These are phyloP conservation scores for Aldabrachelys gigantea DNA, from an alignment of 2,113 vertebrate genomes.

Conservation along the genomic window DNA sequence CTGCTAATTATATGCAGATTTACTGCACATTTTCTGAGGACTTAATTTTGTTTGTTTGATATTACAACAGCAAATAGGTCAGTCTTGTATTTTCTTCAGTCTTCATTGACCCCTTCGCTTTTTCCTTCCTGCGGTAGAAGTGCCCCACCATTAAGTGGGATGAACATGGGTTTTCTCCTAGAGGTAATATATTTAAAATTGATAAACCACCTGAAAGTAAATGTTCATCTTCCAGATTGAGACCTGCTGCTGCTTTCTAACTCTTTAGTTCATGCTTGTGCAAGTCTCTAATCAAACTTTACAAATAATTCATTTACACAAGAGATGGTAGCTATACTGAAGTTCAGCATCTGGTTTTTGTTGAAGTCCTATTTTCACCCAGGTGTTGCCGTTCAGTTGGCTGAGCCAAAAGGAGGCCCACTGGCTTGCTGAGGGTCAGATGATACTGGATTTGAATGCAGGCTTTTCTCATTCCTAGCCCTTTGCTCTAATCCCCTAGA, in stretches of 20 bases:
- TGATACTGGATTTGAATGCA: slow-evolving; percentile 31
- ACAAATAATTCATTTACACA: slow-evolving; percentile 11
- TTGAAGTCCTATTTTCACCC: slow-evolving; percentile 44
- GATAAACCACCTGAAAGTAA: slow-evolving; percentile 50
- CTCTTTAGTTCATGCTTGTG: slow-evolving; percentile 18
- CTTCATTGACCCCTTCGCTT: background rate
- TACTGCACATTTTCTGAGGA: slow-evolving; percentile 41
- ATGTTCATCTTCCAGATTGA: slow-evolving; percentile 23
- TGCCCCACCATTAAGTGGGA: background rate
- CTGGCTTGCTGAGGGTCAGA: slow-evolving; percentile 5
- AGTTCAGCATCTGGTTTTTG: slow-evolving; percentile 41
- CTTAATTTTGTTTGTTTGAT: slow-evolving; percentile 36
- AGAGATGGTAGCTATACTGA: background rate
- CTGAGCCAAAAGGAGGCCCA: background rate
- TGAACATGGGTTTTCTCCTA: background rate
- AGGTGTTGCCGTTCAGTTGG: slow-evolving; percentile 30
- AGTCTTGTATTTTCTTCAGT: background rate
- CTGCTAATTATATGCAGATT: slow-evolving; percentile 49
- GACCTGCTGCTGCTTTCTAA: slow-evolving; percentile 38
- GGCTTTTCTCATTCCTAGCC: slow-evolving; percentile 15
- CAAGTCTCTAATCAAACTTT: slow-evolving; percentile 43
- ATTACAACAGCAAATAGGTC: background rate
- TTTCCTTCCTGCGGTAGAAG: slow-evolving; percentile 7
- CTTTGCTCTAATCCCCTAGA: background rate
- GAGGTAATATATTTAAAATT: slow-evolving; percentile 48